These are phyloP conservation scores for Pollachius pollachius DNA, from an alignment of 2,113 vertebrate species.

Conservation along the genomic window DNA sequence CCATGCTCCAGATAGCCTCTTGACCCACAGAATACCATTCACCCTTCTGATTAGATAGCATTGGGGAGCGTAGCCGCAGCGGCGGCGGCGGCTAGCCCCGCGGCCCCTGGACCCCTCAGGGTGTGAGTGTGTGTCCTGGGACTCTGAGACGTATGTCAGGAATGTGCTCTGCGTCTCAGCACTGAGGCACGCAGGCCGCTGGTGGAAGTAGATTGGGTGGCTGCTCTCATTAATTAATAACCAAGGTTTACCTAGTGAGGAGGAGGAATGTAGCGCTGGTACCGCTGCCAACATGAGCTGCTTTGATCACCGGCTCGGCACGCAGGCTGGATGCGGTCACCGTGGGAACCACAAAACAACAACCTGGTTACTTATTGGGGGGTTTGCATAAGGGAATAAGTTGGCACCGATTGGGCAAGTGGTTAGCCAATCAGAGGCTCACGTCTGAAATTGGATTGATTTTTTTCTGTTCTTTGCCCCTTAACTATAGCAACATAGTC, in stretches of 20 bases:
- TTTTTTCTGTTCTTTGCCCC: too few relatives aligned
- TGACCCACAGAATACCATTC: slow-evolving; percentile 42
- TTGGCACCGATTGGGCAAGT: too few relatives aligned
- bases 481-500: too few relatives aligned
- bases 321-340: slow-evolving; percentile 78
- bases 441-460: too few relatives aligned
- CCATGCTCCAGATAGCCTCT: slow-evolving; percentile 24
- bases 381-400: too few relatives aligned
- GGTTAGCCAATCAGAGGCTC: too few relatives aligned
- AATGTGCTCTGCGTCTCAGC: not conserved
- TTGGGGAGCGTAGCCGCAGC: too few relatives aligned
- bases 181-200: slow-evolving; percentile 6
- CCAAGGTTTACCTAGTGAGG: slow-evolving; percentile 70
- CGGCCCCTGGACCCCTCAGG: too few relatives aligned
- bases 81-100: not conserved
- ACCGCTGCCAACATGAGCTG: slow-evolving; percentile 29
- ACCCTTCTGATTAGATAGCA: slow-evolving; percentile 36
- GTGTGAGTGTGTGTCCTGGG: too few relatives aligned
- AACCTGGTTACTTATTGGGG: too few relatives aligned
- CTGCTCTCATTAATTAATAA: slow-evolving; percentile 80
- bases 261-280: slow-evolving; percentile 66
- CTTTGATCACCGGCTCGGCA: slow-evolving; percentile 80
- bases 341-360: slow-evolving; percentile 73
- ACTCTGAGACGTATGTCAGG: too few relatives aligned
- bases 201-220: slow-evolving; percentile 18